phyloP scores from a whole-genome alignment of 2,888 invertebrate genomes.

The Terebella lapidaria region DNA sequence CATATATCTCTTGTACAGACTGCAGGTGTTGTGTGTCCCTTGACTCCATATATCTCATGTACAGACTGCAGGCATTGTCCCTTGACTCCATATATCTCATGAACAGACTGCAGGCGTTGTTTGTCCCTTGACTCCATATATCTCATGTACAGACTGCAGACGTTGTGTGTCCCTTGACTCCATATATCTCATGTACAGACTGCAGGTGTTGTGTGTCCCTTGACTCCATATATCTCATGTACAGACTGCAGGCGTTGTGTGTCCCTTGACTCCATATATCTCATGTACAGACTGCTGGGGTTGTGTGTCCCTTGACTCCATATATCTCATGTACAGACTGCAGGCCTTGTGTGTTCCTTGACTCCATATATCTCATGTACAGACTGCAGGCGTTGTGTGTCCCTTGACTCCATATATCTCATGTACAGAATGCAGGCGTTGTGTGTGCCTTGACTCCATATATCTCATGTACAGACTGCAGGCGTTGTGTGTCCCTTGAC shows the following conservation, averaged over 20 bases:
- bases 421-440: conserved; percentile 54
- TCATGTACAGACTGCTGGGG: conserved; percentile 53
- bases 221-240: too few species aligned
- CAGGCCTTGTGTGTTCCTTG: conserved; percentile 55
- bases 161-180: conserved; percentile 53
- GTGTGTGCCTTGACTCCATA: conserved; percentile 54
- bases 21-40: conserved; percentile 55
- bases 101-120: conserved; percentile 55
- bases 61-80: conserved; percentile 55
- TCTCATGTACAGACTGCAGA: conserved; percentile 53
- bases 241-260: conserved; percentile 55
- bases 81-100: too few species aligned
- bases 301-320: conserved; percentile 54
- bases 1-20: conserved; percentile 48
- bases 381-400: conserved; percentile 56
- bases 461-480: conserved; percentile 50
- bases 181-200: conserved; percentile 48
- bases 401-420: too few species aligned
- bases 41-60: too few species aligned
- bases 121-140: conserved; percentile 54
- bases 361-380: too few species aligned
- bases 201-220: conserved; percentile 55
- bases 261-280: too few species aligned
- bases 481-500: conserved; percentile 54
- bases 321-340: conserved; percentile 48